Evolutionary conservation across 2,113 vertebrate genomes (phyloP).

Genomic region (Barbus barbus): DNA sequence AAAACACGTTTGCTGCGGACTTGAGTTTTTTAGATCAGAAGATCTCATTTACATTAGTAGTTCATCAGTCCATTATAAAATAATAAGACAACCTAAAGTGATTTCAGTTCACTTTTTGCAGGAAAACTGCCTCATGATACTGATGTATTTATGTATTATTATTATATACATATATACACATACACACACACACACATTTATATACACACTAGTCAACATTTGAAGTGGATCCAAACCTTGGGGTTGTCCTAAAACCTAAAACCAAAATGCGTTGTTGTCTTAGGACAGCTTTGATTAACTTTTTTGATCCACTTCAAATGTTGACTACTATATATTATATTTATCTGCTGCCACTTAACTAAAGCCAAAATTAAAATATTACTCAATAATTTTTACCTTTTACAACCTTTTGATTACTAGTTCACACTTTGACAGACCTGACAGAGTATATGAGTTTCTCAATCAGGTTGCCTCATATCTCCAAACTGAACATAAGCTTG

Average conservation of each 20-base stretch:
- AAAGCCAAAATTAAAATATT: too few relatives aligned
- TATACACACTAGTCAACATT: too few relatives aligned
- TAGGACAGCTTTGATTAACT: too few relatives aligned
- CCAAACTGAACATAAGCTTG: conserved; percentile 16
- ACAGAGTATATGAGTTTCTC: background rate
- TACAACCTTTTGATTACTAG: background rate
- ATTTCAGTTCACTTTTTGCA: background rate
- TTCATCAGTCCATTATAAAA: background rate
- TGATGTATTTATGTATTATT: too few relatives aligned
- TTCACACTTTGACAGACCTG: background rate
- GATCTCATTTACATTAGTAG: background rate
- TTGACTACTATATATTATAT: too few relatives aligned
- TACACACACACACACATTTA: too few relatives aligned
- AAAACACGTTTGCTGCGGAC: background rate
- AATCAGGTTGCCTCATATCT: background rate
- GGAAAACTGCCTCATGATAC: background rate
- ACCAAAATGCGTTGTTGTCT: too few relatives aligned
- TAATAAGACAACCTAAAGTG: background rate
- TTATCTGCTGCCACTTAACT: too few relatives aligned
- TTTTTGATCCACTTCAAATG: too few relatives aligned
- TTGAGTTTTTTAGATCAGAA: background rate
- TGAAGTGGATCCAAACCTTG: too few relatives aligned
- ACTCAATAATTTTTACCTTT: background rate
- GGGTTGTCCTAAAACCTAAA: too few relatives aligned
- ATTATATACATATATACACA: too few relatives aligned